These are phyloP conservation scores for Mycteria americana DNA, from an alignment of 2,797 vertebrate species.

Conservation along the genomic window DNA sequence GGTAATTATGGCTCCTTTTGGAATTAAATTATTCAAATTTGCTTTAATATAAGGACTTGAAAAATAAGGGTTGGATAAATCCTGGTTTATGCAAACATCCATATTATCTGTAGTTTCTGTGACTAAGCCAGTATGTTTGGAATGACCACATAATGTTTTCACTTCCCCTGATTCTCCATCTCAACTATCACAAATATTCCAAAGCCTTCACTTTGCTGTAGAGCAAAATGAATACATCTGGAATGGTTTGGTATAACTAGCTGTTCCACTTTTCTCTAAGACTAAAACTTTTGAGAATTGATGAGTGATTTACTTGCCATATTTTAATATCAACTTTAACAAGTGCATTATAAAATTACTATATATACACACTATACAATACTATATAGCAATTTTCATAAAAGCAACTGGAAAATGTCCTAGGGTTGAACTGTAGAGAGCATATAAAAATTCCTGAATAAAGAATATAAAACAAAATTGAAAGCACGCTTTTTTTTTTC, in stretches of 20 bases:
- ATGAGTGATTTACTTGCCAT: background rate
- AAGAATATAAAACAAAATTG: background rate
- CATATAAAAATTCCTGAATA: background rate
- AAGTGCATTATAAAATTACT: constrained; percentile 39
- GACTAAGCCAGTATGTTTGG: background rate
- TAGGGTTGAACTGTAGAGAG: background rate
- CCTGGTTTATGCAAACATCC: background rate
- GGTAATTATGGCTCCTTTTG: background rate
- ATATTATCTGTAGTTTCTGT: background rate
- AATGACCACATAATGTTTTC: background rate
- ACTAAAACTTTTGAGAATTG: background rate
- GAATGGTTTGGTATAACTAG: background rate
- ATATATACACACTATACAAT: background rate
- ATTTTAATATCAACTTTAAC: constrained; percentile 53
- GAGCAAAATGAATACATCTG: background rate
- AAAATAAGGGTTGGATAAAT: background rate
- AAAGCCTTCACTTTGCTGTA: background rate
- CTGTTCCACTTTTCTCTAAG: background rate
- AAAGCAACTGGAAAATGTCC: constrained; percentile 24
- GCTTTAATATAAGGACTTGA: background rate
- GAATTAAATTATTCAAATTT: background rate
- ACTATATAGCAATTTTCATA: constrained; percentile 15
- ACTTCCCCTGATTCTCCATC: constrained; percentile 2
- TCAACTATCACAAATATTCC: background rate
- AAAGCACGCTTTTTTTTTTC: too few species aligned